phyloP scores from a whole-genome alignment of 2,888 invertebrate species.

The Gortyna flavago region DNA sequence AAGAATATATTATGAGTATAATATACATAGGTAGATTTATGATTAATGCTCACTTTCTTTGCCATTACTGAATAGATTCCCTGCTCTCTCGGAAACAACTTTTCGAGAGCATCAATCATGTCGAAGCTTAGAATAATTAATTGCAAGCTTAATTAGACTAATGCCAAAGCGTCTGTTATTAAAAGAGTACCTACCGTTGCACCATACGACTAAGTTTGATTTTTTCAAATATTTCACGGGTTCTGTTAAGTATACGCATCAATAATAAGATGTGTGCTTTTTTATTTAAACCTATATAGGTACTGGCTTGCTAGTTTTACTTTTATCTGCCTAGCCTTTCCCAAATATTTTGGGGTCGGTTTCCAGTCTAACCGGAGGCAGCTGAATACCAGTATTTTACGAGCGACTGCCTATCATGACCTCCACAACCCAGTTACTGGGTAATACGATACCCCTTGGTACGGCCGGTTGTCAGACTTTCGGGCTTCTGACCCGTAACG shows the following conservation, averaged over 20 bases:
- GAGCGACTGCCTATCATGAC: too few species aligned
- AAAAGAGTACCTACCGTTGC: background rate
- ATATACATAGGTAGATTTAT: background rate
- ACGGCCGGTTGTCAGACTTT: too few species aligned
- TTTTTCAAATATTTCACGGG: background rate
- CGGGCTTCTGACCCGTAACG: too few species aligned
- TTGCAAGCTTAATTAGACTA: conserved; percentile 8
- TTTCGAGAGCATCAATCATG: conserved; percentile 26
- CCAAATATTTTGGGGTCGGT: too few species aligned
- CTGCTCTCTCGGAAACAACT: conserved; percentile 9
- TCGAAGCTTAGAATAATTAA: conserved; percentile 20
- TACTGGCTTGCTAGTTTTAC: background rate
- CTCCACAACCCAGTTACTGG: too few species aligned
- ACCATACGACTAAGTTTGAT: background rate
- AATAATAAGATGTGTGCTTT: background rate
- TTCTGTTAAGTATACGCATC: background rate
- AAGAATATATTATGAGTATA: background rate
- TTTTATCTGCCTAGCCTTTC: too few species aligned
- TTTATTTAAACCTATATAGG: too few species aligned
- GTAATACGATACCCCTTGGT: too few species aligned
- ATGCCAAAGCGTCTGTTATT: background rate
- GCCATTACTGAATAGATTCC: conserved; percentile 12
- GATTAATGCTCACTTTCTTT: background rate
- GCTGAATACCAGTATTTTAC: too few species aligned
- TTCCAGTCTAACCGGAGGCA: too few species aligned